These are phyloP conservation scores for Nothocercus julius DNA, from an alignment of 2,113 vertebrate genomes.

Conservation along the genomic window DNA sequence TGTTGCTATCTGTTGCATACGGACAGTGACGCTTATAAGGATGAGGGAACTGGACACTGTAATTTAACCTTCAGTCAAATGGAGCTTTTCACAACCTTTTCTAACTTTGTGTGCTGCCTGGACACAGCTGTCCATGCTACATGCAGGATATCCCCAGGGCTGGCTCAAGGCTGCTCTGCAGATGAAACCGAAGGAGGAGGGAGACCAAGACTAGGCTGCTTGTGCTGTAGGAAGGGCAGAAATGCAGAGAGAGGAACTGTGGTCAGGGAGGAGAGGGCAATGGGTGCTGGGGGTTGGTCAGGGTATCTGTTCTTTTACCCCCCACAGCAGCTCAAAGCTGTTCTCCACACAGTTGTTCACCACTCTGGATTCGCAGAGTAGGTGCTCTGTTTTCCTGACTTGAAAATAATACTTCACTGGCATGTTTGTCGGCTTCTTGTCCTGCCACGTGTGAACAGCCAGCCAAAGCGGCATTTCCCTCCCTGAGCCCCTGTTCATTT, in stretches of 20 bases:
- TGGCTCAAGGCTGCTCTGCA: neutral
- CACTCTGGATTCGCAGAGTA: neutral
- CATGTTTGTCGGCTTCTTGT: neutral
- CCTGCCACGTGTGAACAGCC: neutral
- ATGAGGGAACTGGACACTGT: neutral
- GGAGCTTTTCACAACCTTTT: neutral
- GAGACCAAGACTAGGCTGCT: neutral
- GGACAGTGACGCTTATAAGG: neutral
- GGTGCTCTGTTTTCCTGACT: neutral
- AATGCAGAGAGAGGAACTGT: neutral
- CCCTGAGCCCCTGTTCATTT: neutral
- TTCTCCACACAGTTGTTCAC: neutral
- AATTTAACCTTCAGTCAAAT: neutral
- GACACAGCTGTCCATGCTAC: accelerated
- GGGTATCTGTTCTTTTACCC: neutral
- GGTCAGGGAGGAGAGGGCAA: neutral
- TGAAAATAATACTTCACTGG: neutral
- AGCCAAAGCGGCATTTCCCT: neutral
- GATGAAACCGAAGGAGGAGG: neutral
- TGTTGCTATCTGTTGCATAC: neutral
- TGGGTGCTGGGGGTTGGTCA: accelerated
- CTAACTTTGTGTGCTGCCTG: neutral
- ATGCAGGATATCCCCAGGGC: neutral
- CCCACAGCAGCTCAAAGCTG: neutral
- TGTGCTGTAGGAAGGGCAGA: neutral